These are phyloP conservation scores for Labeo rohita DNA, from an alignment of 2,113 vertebrate species.

Conservation along the genomic window DNA sequence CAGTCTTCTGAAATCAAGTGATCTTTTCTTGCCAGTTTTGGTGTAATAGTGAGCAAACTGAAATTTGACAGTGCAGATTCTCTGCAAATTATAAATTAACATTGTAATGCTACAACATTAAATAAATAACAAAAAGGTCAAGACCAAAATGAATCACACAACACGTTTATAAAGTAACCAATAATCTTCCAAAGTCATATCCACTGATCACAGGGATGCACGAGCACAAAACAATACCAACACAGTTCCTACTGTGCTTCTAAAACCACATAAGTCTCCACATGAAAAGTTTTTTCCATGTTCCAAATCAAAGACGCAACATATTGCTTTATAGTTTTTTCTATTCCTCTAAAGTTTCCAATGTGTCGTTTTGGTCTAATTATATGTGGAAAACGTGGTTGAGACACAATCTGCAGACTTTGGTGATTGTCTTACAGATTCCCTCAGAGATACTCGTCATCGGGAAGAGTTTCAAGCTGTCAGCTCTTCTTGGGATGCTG, in stretches of 20 bases:
- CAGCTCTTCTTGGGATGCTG: constrained; percentile 35
- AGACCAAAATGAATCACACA: constrained; percentile 63
- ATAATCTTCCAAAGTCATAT: constrained; percentile 39
- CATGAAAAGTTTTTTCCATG: constrained; percentile 13
- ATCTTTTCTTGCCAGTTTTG: constrained; percentile 1
- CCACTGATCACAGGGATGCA: constrained; percentile 40
- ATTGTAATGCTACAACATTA: constrained; percentile 48
- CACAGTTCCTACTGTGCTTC: constrained; percentile 30
- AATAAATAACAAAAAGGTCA: constrained; percentile 61
- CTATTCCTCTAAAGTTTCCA: neutral
- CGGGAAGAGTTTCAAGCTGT: constrained; percentile 55
- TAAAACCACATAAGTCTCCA: constrained; percentile 26
- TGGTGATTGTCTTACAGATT: constrained; percentile 48
- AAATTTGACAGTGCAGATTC: constrained; percentile 29
- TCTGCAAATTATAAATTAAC: constrained; percentile 27
- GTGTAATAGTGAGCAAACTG: constrained; percentile 17
- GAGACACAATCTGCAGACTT: constrained; percentile 43
- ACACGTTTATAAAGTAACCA: constrained; percentile 43
- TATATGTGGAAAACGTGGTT: constrained; percentile 37
- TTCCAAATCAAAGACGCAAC: neutral
- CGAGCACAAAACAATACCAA: constrained; percentile 46
- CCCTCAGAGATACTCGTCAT: constrained; percentile 64
- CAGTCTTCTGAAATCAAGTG: neutral
- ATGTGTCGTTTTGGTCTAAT: neutral
- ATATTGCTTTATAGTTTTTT: constrained; percentile 56